These are phyloP conservation scores for Pterocles burchelli DNA, from an alignment of 2,113 vertebrate genomes.

Conservation along the genomic window DNA sequence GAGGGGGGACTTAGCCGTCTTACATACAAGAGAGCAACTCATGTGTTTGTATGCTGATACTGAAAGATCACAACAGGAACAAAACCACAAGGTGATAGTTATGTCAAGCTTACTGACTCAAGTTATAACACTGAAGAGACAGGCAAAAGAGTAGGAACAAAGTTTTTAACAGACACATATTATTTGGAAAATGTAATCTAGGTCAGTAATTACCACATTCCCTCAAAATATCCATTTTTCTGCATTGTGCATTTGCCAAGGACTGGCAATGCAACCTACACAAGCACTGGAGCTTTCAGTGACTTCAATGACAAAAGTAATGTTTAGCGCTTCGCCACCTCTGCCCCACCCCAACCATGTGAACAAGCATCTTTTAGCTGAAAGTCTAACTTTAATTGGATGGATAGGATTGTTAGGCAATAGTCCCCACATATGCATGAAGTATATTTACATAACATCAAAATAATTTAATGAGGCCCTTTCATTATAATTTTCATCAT, in stretches of 20 bases:
- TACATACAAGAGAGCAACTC: background rate
- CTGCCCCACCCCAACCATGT: background rate
- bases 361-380: background rate
- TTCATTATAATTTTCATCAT: background rate
- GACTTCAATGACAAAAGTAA: background rate
- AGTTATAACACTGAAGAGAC: background rate
- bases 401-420: background rate
- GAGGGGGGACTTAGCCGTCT: background rate
- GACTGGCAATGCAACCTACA: background rate
- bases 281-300: background rate
- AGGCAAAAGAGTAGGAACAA: background rate
- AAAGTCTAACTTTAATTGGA: background rate
- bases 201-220: background rate
- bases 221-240: background rate
- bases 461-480: background rate
- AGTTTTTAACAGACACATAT: background rate
- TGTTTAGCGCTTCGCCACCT: background rate
- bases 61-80: background rate
- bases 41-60: background rate
- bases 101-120: background rate
- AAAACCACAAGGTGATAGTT: background rate
- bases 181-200: background rate
- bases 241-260: background rate
- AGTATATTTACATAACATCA: background rate
- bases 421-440: background rate